These are phyloP conservation scores for Sceliomorpha sp. DNA, from an alignment of 2,888 invertebrate species.

Conservation along the genomic window DNA sequence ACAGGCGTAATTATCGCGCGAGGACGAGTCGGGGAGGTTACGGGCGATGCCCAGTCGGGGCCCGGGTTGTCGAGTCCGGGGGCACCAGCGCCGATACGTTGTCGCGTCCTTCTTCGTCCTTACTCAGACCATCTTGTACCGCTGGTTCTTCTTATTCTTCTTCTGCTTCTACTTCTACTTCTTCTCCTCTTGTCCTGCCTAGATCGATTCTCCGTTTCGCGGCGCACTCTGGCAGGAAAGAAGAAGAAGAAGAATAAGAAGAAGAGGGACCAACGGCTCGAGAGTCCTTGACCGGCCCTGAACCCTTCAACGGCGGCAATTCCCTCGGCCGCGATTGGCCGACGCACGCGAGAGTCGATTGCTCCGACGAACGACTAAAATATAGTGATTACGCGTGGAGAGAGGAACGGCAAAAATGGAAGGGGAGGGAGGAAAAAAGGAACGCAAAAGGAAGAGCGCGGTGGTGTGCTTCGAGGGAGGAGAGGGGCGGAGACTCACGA, in stretches of 20 bases:
- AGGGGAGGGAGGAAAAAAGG: constrained; percentile 7
- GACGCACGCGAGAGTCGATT: constrained; percentile 65
- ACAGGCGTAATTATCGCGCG: constrained; percentile 49
- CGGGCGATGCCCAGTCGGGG: too few relatives aligned
- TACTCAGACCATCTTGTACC: constrained; percentile 40
- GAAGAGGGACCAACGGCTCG: too few relatives aligned
- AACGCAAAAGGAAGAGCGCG: constrained; percentile 18
- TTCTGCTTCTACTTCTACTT: too few relatives aligned
- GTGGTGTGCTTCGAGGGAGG: constrained; percentile 7
- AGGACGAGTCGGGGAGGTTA: constrained; percentile 14
- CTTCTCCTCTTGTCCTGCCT: too few relatives aligned
- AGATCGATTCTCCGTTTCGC: constrained; percentile 50
- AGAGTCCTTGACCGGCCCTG: constrained; percentile 80
- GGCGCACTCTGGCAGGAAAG: constrained; percentile 44
- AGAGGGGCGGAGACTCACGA: constrained; percentile 2
- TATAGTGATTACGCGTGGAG: constrained; percentile 68
- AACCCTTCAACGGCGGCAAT: constrained; percentile 73
- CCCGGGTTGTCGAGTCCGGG: background rate
- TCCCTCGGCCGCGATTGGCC: constrained; percentile 62
- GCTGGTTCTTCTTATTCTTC: too few relatives aligned
- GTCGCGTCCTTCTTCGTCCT: constrained; percentile 38
- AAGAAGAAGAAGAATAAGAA: constrained; percentile 9
- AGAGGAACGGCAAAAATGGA: constrained; percentile 19
- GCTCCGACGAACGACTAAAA: constrained; percentile 67
- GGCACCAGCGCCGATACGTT: constrained; percentile 1